Evolutionary conservation across 2,113 vertebrate genomes (phyloP), one percentile per base, ranked within the genome.

Genomic region (Dermatemys mawii): DNA sequence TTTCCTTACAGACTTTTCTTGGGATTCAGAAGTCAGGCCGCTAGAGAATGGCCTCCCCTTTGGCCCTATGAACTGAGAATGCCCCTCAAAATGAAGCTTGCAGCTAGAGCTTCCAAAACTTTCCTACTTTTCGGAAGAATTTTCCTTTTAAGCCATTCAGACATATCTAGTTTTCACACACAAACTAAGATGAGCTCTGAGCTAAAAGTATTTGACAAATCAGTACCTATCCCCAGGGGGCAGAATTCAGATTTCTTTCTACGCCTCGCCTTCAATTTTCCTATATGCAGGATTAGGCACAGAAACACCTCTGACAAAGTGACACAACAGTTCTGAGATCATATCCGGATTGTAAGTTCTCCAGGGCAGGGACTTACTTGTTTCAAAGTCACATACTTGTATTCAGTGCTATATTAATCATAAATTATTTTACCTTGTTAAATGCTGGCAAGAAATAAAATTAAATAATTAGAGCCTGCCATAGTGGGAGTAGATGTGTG

Each of bases 401-500:
- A 32, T 84, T 1, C 1, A 26, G 10, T 8, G 46, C 27, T 32
- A 29, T 22, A 70, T 38, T 10, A 21, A 70, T 22, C 19, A 70
- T 38, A 67, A 19, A 67, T 67, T n/a, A n/a, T 35, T 67, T 14
- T 67, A n/a, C 35, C 32, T 67, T 67, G 60, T 70, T 70, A 11
- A 73, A 46, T 1, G 27, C 44, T 29, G 16, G 21, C 27, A 3
- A 50, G 10, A 27, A 48, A 0, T 35, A 55, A 8, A 14, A 57
- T 55, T 21, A 11, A 2, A 9, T 22, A 5, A 50, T 51, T 50
- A 17, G 46, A 78, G 27, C 5, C 0, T 2, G 11, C 32, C 67
- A 46, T 24, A 46, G 29, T 0, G 16, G 2, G n/a, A 38, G 16
- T 12, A 26, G 1, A 5, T 53, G n/a, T 24, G 53, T 9, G 2